Evolutionary conservation across 2,888 invertebrate genomes (phyloP).

Genomic region (Drosophila hamatofila): DNA sequence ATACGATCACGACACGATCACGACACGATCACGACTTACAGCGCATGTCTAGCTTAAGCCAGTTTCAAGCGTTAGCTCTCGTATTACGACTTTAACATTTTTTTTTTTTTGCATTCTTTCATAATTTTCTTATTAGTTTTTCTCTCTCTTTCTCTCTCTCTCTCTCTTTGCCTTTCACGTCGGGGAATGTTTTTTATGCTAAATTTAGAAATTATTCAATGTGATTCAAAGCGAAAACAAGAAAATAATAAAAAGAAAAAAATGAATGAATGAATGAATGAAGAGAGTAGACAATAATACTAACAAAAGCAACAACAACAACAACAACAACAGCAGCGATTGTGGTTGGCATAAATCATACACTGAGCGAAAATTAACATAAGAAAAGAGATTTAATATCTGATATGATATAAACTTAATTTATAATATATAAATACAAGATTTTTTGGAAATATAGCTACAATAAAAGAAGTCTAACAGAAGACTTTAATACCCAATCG

Average conservation of each 20-base stretch:
- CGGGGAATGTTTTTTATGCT: conserved; percentile 66
- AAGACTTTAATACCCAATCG: background rate
- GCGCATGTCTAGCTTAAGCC: conserved; percentile 10
- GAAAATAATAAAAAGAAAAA: conserved; percentile 24
- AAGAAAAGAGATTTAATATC: background rate
- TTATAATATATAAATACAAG: background rate
- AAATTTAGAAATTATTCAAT: conserved; percentile 79
- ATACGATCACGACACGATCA: conserved; percentile 2
- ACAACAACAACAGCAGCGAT: conserved; percentile 14
- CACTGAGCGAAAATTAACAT: conserved; percentile 32
- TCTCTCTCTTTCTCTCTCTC: conserved; percentile 17
- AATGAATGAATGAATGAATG: conserved; percentile 34
- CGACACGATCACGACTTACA: conserved; percentile 12
- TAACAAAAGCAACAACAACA: conserved; percentile 16
- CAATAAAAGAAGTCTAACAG: background rate
- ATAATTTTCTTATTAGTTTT: conserved; percentile 9
- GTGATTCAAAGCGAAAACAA: conserved; percentile 53
- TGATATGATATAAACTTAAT: background rate
- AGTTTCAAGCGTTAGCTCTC: conserved; percentile 8
- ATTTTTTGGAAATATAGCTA: background rate
- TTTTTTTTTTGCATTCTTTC: conserved; percentile 36
- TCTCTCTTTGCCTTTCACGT: conserved; percentile 38
- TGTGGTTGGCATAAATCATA: conserved; percentile 25
- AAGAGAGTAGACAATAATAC: conserved; percentile 48
- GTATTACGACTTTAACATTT: conserved; percentile 24